These are phyloP conservation scores for Pipistrellus kuhlii DNA, from an alignment of 2,797 vertebrate species.

Conservation along the genomic window DNA sequence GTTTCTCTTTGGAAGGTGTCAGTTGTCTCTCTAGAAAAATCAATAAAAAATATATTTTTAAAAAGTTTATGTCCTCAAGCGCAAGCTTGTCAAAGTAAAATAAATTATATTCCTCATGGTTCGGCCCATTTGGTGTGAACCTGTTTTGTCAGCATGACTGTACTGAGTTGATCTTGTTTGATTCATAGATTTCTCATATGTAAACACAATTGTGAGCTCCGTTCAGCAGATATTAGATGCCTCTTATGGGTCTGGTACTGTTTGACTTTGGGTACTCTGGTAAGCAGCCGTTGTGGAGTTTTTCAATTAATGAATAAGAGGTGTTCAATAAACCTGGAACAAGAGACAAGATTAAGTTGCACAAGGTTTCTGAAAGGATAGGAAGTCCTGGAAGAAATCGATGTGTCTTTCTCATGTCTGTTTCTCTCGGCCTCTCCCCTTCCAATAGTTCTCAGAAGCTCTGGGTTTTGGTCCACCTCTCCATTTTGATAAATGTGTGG, in stretches of 20 bases:
- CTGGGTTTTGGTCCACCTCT: neutral
- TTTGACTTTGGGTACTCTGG: neutral
- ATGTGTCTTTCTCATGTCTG: too few species aligned
- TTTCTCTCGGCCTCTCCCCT: too few species aligned
- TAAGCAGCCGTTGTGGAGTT: neutral
- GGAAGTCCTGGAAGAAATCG: neutral
- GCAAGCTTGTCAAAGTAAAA: too few species aligned
- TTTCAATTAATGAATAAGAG: neutral
- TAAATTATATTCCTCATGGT: neutral
- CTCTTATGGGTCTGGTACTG: neutral
- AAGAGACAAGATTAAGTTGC: conserved; percentile 19
- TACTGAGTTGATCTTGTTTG: neutral
- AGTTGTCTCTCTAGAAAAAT: too few species aligned
- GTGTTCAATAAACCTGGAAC: neutral
- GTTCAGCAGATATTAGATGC: neutral
- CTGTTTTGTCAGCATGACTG: neutral
- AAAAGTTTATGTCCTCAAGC: too few species aligned
- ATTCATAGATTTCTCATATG: neutral
- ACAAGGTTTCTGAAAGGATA: neutral
- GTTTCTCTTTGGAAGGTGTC: too few species aligned
- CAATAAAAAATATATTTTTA: too few species aligned
- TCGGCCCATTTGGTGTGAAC: neutral
- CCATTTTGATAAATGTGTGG: neutral
- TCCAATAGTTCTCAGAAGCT: neutral
- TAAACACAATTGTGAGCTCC: conserved; percentile 10